Evolutionary conservation across 2,797 vertebrate species (phyloP).

Genomic region (Uromys caudimaculatus): DNA sequence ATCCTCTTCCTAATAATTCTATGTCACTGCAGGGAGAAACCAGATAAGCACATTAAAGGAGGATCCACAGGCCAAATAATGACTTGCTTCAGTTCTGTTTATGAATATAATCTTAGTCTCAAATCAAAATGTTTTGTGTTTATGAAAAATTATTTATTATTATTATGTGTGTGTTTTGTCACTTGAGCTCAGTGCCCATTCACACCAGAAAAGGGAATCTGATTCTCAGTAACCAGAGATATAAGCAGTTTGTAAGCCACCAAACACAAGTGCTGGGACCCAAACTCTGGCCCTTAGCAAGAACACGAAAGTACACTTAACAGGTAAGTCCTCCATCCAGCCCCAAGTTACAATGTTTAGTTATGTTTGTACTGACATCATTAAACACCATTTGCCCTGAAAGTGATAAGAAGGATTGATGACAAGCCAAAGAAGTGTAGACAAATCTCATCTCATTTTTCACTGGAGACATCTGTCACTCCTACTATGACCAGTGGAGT

Average conservation of each 20-base stretch:
- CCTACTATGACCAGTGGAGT: no score
- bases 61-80: not conserved
- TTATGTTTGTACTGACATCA: constrained; percentile 46
- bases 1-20: constrained; percentile 32
- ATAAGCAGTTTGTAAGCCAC: not conserved
- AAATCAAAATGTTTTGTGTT: not conserved
- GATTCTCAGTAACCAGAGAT: not conserved
- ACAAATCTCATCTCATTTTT: not conserved
- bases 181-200: not conserved
- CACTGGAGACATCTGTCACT: not conserved
- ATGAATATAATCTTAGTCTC: constrained; percentile 27
- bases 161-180: not conserved
- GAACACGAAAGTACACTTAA: not conserved
- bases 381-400: constrained; percentile 54
- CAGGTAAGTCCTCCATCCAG: not conserved
- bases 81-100: not conserved
- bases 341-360: not conserved
- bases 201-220: not conserved
- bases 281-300: not conserved
- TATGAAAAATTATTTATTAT: not conserved
- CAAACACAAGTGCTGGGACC: not conserved
- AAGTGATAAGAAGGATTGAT: constrained; percentile 56
- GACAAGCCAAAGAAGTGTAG: constrained; percentile 21
- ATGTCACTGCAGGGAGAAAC: not conserved
- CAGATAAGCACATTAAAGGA: not conserved